These are phyloP conservation scores for Eleginops maclovinus DNA, from an alignment of 2,113 vertebrate genomes.

Conservation along the genomic window DNA sequence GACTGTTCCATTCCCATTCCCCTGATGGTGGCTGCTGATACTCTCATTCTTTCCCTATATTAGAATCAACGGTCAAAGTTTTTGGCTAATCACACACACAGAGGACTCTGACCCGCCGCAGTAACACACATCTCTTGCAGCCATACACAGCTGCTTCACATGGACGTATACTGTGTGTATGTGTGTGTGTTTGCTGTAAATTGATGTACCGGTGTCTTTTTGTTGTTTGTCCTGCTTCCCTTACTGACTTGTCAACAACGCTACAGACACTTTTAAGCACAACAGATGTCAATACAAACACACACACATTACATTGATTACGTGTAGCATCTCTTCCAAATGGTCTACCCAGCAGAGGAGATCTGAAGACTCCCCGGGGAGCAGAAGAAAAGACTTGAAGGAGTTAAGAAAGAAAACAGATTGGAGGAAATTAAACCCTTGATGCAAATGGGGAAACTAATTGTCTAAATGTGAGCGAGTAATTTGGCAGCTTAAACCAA, in stretches of 20 bases:
- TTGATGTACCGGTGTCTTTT: neutral
- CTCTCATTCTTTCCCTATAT: slow-evolving; percentile 24
- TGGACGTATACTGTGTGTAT: slow-evolving; percentile 15
- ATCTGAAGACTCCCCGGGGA: slow-evolving; percentile 54
- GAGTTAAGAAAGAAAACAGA: slow-evolving; percentile 48
- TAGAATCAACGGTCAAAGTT: slow-evolving; percentile 50
- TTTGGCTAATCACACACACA: slow-evolving; percentile 28
- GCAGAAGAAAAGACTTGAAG: slow-evolving; percentile 24
- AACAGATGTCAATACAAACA: neutral
- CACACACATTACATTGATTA: slow-evolving; percentile 71
- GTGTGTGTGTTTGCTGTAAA: neutral
- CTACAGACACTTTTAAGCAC: slow-evolving; percentile 53
- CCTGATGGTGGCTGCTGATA: slow-evolving; percentile 17
- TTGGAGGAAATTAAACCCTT: slow-evolving; percentile 31
- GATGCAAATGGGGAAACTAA: slow-evolving; percentile 34
- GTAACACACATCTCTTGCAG: slow-evolving; percentile 39
- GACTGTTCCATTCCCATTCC: slow-evolving; percentile 29
- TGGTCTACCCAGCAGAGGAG: slow-evolving; percentile 47
- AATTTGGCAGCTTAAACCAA: slow-evolving; percentile 19
- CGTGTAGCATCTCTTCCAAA: slow-evolving; percentile 58
- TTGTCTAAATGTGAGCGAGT: slow-evolving; percentile 13
- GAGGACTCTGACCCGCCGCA: slow-evolving; percentile 42
- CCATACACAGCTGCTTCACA: slow-evolving; percentile 38
- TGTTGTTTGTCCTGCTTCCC: slow-evolving; percentile 28
- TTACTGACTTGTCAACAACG: slow-evolving; percentile 61